phyloP scores from a whole-genome alignment of 2,113 vertebrate genomes.

The Cephalopholis sonnerati region DNA sequence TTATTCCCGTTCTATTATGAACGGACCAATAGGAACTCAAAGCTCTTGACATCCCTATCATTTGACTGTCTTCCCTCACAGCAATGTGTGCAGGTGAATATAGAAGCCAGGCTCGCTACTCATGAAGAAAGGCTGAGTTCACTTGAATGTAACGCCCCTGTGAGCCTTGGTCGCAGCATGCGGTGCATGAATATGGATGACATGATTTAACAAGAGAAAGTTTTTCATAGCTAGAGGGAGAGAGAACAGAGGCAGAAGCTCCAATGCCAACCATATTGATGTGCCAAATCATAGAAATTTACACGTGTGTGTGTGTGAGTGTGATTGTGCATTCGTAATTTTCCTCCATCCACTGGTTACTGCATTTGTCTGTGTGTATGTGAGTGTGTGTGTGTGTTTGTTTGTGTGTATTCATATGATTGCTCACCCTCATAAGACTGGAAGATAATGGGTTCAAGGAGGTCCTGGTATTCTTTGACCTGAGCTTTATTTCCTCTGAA shows the following conservation, averaged over 20 bases:
- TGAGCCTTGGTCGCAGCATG: conserved; percentile 40
- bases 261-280: not conserved
- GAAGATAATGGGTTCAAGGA: conserved; percentile 92
- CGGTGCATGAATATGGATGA: conserved; percentile 64
- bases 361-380: not conserved
- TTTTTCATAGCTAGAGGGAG: conserved; percentile 32
- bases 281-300: not conserved
- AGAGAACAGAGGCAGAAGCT: conserved; percentile 11
- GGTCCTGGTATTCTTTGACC: conserved; percentile 93
- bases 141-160: conserved; percentile 30
- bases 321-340: not conserved
- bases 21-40: conserved; percentile 28
- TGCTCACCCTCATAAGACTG: conserved; percentile 90
- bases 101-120: conserved; percentile 6
- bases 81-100: conserved; percentile 41
- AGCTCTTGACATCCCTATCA: conserved; percentile 51
- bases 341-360: not conserved
- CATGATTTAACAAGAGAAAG: conserved; percentile 40
- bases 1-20: conserved; percentile 54
- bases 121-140: conserved; percentile 38
- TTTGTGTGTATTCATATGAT: not conserved
- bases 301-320: not conserved
- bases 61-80: conserved; percentile 34
- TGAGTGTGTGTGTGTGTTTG: conserved; percentile 6
- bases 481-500: conserved; percentile 92